Evolutionary conservation across 2,113 vertebrate genomes (phyloP), one percentile per base, ranked within the genome.

Genomic region (Glaucomys volans): DNA sequence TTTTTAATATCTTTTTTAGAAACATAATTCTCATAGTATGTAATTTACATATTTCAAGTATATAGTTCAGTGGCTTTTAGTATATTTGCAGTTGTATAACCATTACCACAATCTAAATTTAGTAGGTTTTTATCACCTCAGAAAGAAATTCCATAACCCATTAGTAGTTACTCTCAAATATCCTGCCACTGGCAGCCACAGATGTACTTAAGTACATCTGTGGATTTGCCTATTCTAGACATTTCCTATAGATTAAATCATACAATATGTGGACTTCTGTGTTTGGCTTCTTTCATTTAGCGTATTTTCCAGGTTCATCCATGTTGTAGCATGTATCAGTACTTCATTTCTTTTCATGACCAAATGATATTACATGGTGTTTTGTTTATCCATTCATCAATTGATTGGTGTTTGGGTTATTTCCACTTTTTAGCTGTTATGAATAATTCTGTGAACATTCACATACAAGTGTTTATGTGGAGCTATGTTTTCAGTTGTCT

Each of bases 51-150:
- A 74, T 59, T 87, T 84, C 77, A 95, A 91, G 42, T 95, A 10
- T 92, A 44, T 83, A 71, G 82, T 87, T 90, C 47, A 79, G 8
- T 57, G 26, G 17, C 13, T 88, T 89, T 95, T 95, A 91, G 52
- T 79, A 47, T 87, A 57, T 62, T 94, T 82, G 93, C 37, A 93
- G 47, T 67, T 86, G 57, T 42, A 4, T 93, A 83, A 76, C 62
- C 64, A 59, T 91, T 50, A 91, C 59, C 42, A 64, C 75, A 95
- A 16, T 96, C 62, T 87, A 93, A 95, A 95, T 95, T 83, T 87
- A 91, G 75, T 93, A 71, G 62, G 28, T 92, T 91, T 94, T 96
- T 52, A 82, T 83, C 26, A 86, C 50, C 32, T 50, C 8, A 81
- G 26, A 92, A 87, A 71, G 42, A 94, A 96, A 75, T 8, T 1